Conservation (phyloP, 37 sponge, comb jelly and placozoan species). For the Bolinopsis microptera region DNA sequence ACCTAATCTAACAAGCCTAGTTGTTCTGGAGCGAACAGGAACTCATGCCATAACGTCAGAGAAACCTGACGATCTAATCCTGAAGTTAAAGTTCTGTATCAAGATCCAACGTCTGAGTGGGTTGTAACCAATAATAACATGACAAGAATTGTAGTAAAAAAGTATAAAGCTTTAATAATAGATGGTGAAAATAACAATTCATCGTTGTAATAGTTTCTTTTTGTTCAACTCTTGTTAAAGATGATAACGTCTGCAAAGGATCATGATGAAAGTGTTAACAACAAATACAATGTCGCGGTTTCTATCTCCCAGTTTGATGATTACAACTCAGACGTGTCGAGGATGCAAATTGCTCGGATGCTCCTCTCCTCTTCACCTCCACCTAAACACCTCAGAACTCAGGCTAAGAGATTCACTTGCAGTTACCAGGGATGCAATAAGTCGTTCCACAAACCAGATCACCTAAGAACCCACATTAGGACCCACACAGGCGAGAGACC, state of each 20-base stretch:
- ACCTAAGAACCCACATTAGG: slow-evolving; percentile 27
- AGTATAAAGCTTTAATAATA: background rate
- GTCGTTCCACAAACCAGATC: slow-evolving; percentile 23
- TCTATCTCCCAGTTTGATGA: no score
- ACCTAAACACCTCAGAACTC: background rate
- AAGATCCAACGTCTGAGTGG: background rate
- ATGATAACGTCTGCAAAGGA: no score
- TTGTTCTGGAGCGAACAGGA: background rate
- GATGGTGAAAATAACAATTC: background rate
- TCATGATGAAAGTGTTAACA: no score
- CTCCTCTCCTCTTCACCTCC: background rate
- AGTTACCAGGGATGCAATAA: background rate
- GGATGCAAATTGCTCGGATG: background rate
- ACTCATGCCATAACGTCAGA: background rate
- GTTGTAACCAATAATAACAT: background rate
- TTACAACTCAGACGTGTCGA: no score
- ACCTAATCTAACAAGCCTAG: background rate
- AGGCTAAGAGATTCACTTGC: background rate
- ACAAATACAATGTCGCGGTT: no score
- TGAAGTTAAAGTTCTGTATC: background rate
- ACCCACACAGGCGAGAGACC: slow-evolving; percentile 62
- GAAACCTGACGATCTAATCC: background rate
- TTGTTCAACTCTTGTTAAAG: no score
- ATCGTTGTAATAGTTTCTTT: no score
- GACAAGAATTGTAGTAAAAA: background rate